A percentile compares a stretch with the other conserved stretches of the same genome.
These are phyloP conservation scores for Mormyrus lacerda DNA, from an alignment of 2,113 vertebrate species.

Conservation along the genomic window DNA sequence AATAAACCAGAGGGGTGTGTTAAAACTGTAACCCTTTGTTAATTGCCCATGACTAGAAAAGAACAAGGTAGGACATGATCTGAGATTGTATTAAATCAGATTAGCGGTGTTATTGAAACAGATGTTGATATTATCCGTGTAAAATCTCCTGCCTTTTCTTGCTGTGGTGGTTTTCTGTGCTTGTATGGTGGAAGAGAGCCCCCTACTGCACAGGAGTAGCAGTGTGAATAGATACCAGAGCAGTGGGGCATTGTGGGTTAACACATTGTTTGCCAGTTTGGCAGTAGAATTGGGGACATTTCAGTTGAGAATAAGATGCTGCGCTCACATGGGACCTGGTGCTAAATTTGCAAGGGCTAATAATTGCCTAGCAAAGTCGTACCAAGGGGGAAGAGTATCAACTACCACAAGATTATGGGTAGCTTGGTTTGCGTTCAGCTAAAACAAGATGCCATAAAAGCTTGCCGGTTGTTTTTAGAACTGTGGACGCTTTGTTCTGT, in stretches of 20 bases:
- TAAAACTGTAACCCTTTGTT: not conserved
- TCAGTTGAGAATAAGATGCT: not conserved
- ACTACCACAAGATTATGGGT: not conserved
- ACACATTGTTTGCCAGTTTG: not conserved
- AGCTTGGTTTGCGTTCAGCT: not conserved
- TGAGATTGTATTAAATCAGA: slow-evolving; percentile 7
- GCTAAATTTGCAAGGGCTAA: not conserved
- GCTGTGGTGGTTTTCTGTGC: no score
- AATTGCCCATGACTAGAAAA: not conserved
- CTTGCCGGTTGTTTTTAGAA: not conserved
- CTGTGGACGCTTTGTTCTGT: not conserved
- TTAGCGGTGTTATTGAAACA: slow-evolving; percentile 10
- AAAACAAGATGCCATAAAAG: not conserved
- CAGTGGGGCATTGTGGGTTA: not conserved
- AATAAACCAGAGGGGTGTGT: not conserved
- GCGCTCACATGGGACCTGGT: not conserved
- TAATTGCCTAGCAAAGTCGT: not conserved
- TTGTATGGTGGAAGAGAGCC: not conserved
- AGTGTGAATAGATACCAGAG: not conserved
- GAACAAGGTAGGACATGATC: not conserved
- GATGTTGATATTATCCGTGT: slow-evolving; percentile 8
- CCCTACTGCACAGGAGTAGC: not conserved
- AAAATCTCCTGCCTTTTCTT: not conserved
- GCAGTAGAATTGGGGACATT: not conserved
- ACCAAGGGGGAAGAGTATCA: not conserved